Evolutionary conservation across 1,140 invertebrate species (phyloP), one percentile per base, ranked within the genome.

Genomic region (Anoplophora glabripennis): DNA sequence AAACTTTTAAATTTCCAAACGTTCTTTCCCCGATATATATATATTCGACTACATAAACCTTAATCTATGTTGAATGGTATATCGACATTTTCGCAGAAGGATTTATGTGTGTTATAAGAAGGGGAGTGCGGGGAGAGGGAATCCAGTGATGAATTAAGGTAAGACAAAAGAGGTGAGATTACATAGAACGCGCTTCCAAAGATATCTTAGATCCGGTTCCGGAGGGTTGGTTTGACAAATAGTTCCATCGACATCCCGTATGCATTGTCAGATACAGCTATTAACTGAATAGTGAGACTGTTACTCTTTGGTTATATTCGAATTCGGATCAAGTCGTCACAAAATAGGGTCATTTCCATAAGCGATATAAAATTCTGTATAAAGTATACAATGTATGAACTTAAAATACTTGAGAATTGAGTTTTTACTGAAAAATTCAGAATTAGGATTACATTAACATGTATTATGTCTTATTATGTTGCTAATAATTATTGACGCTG

Each of bases 51-150:
- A 54, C 52, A 54, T 54, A 54, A 54, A 54, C 40, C 40, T 42
- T 54, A 54, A 54, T 54, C 38, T 54, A 44, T 44, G 52, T 44
- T 54, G 52, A 54, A 54, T 54, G 41, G 40, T 54, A 54, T 54
- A 54, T 54, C 41, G 52, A 54, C 52, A 44, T 54, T 54, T 54
- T 44, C 38, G 21, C 41, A 21, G 18, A 11, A 33, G 12, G 52
- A 54, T 54, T 54, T 44, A 54, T 54, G 40, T 44, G 9, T 11
- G n/a, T 44, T 54, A 42, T 44, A 44, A 42, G 41, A 36, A n/a
- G 28, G 40, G 21, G 37, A n/a, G 28, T 18, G 21, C 9, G 17
- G n/a, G 40, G 52, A 44, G 52, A 17, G 42, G 34, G 44, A 33
- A 54, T 14, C 52, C 52, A 54, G 52, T 44, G 52, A 54, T 54